These are phyloP conservation scores for Phoxinus phoxinus DNA, from an alignment of 2,113 vertebrate genomes.

Conservation along the genomic window DNA sequence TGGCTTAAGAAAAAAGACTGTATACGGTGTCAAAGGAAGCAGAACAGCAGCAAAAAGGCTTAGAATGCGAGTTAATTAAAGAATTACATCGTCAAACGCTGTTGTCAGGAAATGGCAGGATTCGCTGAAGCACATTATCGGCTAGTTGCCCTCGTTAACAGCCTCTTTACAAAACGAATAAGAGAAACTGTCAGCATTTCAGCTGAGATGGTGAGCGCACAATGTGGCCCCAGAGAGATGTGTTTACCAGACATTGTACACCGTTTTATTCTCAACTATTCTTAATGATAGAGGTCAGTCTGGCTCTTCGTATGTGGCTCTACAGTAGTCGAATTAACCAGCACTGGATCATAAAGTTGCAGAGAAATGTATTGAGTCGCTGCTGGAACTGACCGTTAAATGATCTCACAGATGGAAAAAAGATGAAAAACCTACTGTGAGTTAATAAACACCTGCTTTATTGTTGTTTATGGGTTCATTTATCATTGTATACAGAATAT, in stretches of 20 bases:
- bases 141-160: slow-evolving; percentile 26
- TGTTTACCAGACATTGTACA: slow-evolving; percentile 18
- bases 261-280: slow-evolving; percentile 17
- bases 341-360: neutral
- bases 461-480: slow-evolving; percentile 18
- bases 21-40: slow-evolving; percentile 28
- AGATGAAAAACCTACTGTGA: slow-evolving; percentile 9
- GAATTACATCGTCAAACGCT: slow-evolving; percentile 46
- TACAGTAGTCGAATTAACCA: neutral
- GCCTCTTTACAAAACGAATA: slow-evolving; percentile 43
- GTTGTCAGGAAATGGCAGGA: slow-evolving; percentile 41
- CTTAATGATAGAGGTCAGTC: neutral
- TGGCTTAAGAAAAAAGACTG: slow-evolving; percentile 36
- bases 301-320: neutral
- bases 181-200: slow-evolving; percentile 46
- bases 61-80: slow-evolving; percentile 57
- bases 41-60: slow-evolving; percentile 35
- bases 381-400: slow-evolving; percentile 14
- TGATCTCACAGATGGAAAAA: slow-evolving; percentile 11
- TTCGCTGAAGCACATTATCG: slow-evolving; percentile 28
- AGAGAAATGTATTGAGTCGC: neutral
- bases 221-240: slow-evolving; percentile 12
- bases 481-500: slow-evolving; percentile 27
- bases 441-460: slow-evolving; percentile 32
- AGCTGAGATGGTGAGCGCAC: slow-evolving; percentile 9